A percentile compares a stretch with the other conserved stretches of the same genome.
Conservation (phyloP, 2,113 vertebrate species). For the Poicephalus gulielmi region DNA sequence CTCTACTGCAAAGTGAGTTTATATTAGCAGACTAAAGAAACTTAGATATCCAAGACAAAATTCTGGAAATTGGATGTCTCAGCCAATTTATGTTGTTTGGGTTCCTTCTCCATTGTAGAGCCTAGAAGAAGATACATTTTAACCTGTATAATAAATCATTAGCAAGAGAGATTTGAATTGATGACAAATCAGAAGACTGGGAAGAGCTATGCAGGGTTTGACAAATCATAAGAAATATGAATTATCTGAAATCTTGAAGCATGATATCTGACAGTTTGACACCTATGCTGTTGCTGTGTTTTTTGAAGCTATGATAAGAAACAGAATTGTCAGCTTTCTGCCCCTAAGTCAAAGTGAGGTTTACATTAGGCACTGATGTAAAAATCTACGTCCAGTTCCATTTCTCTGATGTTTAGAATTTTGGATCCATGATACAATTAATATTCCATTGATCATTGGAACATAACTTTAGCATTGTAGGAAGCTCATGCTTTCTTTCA, state of each 20-base stretch:
- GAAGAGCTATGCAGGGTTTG: background rate
- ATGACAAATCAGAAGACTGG: background rate
- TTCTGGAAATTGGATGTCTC: background rate
- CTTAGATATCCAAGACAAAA: background rate
- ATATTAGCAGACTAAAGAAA: background rate
- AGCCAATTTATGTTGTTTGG: background rate
- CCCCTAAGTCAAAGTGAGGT: background rate
- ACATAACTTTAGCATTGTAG: background rate
- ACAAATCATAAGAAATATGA: background rate
- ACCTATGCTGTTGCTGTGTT: background rate
- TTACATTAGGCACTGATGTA: background rate
- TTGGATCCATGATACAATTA: background rate
- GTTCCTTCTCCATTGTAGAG: background rate
- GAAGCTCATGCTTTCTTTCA: background rate
- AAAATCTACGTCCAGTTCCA: background rate
- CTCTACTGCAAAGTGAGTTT: background rate
- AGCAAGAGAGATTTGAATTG: background rate
- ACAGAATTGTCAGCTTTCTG: background rate
- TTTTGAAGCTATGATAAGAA: background rate
- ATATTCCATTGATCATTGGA: background rate
- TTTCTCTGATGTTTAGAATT: background rate
- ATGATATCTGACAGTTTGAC: background rate
- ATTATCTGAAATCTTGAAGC: background rate
- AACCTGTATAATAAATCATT: background rate
- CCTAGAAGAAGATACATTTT: background rate